Percentiles rank a stretch among this genome's conserved stretches.
Conservation (phyloP, 37 sponge, comb jelly and placozoan species). For the Halichondria panicea region DNA sequence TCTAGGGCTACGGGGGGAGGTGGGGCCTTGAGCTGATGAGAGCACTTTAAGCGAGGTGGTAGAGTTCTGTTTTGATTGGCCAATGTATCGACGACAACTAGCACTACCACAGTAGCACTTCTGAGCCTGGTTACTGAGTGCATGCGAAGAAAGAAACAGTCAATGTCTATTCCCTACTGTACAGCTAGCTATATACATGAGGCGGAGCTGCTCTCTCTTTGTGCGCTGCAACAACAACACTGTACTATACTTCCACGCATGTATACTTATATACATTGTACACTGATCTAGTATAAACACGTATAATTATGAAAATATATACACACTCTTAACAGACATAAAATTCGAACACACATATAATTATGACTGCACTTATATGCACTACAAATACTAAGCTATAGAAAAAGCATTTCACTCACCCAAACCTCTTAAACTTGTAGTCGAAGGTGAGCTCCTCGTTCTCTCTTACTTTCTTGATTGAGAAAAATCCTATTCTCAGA, state of each 20-base stretch:
- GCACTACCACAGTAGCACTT: conserved; percentile 95
- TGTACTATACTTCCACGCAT: no score
- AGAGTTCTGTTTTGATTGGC: conserved; percentile 62
- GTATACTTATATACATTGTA: no score
- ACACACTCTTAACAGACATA: no score
- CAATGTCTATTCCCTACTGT: no score
- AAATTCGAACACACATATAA: background rate
- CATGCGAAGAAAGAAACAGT: no score
- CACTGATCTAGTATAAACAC: no score
- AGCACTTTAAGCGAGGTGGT: background rate
- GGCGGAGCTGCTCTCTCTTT: no score
- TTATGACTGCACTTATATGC: no score
- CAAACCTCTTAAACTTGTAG: conserved; percentile 97
- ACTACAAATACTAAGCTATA: no score
- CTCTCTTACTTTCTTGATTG: conserved; percentile 53
- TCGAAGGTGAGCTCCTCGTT: conserved; percentile 95
- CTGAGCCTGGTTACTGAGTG: conserved; percentile 88
- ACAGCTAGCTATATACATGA: no score
- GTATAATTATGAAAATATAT: no score
- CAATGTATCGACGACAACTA: conserved; percentile 89
- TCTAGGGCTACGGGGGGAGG: conserved; percentile 3
- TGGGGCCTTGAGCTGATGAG: background rate
- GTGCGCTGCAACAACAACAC: no score
- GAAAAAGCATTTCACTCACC: conserved; percentile 73
- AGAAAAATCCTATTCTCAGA: conserved; percentile 95